Evolutionary conservation across 2,797 vertebrate genomes (phyloP).

Genomic region (Cheirogaleus major): DNA sequence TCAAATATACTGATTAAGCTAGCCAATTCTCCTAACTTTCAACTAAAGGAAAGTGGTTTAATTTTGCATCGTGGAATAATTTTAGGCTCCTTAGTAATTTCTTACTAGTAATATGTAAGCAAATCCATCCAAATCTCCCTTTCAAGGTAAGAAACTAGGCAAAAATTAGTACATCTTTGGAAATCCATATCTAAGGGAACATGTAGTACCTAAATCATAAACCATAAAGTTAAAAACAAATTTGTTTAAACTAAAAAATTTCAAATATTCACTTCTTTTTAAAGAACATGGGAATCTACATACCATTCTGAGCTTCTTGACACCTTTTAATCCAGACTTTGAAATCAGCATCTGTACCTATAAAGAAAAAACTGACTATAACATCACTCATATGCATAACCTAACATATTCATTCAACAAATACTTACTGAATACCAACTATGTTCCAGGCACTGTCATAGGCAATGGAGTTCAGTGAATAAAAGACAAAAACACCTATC

Average conservation of each 20-base stretch:
- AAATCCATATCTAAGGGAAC: not conserved
- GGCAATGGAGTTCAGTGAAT: not conserved
- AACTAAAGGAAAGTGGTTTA: constrained; percentile 9
- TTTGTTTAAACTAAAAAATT: constrained; percentile 35
- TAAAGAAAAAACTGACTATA: constrained; percentile 51
- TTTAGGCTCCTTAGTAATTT: constrained; percentile 11
- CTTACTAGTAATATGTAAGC: not conserved
- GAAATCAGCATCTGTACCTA: constrained; percentile 91
- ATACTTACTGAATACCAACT: not conserved
- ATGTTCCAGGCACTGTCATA: not conserved
- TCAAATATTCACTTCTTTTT: constrained; percentile 2
- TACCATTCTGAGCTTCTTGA: constrained; percentile 91
- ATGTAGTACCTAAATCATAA: not conserved
- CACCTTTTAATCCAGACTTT: constrained; percentile 93
- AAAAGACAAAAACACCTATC: not conserved
- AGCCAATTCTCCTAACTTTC: not conserved
- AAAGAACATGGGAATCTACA: constrained; percentile 4
- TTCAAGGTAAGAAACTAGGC: not conserved
- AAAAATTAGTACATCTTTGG: constrained; percentile 4
- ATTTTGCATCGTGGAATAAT: constrained; percentile 19
- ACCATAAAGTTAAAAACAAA: constrained; percentile 38
- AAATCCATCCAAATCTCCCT: constrained; percentile 25
- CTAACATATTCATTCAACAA: constrained; percentile 4
- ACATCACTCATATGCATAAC: not conserved
- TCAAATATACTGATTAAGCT: constrained; percentile 1